Base-by-base conservation (phyloP, 2,888 invertebrate species). In the Meghimatium bilineatum region DNA sequence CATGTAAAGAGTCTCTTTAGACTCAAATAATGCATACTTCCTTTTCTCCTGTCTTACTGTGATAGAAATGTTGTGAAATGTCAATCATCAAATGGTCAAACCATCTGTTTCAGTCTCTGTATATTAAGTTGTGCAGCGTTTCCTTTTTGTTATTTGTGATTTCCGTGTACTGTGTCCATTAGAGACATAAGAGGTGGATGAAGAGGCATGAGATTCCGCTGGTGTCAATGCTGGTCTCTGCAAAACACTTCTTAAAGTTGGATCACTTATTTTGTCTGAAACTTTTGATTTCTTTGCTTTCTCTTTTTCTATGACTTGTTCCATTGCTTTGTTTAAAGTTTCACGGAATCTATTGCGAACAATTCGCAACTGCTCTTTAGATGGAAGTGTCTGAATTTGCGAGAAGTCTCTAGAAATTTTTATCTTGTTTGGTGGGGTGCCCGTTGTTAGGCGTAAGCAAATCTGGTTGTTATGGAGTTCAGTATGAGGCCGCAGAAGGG, bases 351-450 rank as follows among this genome's bases (percentile, higher is more conserved):
- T 72, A 71, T 77, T 84, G 34, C 84, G 79, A 8, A 84, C 84
- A 80, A 84, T 84, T 32, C 80, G 67, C 77, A 84, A n/a, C n/a
- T 80, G 84, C 29, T 84, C 84, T 76, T 84, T 84, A 8, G 84
- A 84, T 17, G 84, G 84, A n/a, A 84, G 75, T 32, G 84, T 84
- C 56, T 84, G 84, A 77, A 84, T 84, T 29, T 84, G 84, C 0
- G 84, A 84, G 38, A 84, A 80, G 69, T 84, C 84, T 76, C 84
- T 52, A 26, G 84, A 84, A 32, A 84, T 84, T 32, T 80, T 84
- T 10, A 84, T 69, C 38, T 84, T 84, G 49, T 84, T 84, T 1
- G 84, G 84, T n/a, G 84, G 84, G 12, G 84, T 80, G 5, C 79
- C 38, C 32, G 84, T 69, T 12, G 84, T 69, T 60, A 80, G 75